Percentiles rank a stretch among this genome's conserved stretches.
These are phyloP conservation scores for Lochmaea crataegi DNA, from an alignment of 2,888 invertebrate species.

Conservation along the genomic window DNA sequence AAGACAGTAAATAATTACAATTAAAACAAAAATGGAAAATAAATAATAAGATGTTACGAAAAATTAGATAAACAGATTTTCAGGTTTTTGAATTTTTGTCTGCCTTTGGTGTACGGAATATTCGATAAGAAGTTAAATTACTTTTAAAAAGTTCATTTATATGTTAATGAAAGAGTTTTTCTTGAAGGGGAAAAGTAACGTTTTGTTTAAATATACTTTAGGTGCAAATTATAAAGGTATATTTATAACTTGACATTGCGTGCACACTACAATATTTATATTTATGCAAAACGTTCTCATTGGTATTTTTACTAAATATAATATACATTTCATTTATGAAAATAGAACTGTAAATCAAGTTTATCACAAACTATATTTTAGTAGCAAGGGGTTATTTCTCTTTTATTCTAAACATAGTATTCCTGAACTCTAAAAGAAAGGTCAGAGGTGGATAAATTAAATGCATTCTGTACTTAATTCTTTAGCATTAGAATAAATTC, in stretches of 20 bases:
- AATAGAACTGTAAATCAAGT: not conserved
- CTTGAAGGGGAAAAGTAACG: not conserved
- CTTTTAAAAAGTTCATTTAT: not conserved
- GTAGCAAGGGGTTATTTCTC: not conserved
- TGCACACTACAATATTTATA: constrained; percentile 2
- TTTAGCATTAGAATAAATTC: too few relatives aligned
- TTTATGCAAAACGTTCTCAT: constrained; percentile 12
- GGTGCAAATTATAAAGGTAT: constrained; percentile 30
- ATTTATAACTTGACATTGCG: constrained; percentile 34
- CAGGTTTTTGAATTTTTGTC: too few relatives aligned
- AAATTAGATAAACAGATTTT: too few relatives aligned
- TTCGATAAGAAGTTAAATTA: not conserved
- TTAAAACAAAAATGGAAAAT: too few relatives aligned
- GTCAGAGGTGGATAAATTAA: not conserved
- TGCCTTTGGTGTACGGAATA: too few relatives aligned
- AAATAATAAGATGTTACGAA: too few relatives aligned
- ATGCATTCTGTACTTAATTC: too few relatives aligned
- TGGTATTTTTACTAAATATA: not conserved
- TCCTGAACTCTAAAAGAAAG: not conserved
- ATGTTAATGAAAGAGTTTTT: not conserved
- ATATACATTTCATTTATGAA: constrained; percentile 1
- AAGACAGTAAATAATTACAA: too few relatives aligned
- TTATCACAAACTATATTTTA: not conserved
- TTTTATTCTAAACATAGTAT: not conserved
- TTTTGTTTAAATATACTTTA: constrained; percentile 14